Base-by-base conservation (phyloP, 2,797 vertebrate species). In the Sebastes cheni region DNA sequence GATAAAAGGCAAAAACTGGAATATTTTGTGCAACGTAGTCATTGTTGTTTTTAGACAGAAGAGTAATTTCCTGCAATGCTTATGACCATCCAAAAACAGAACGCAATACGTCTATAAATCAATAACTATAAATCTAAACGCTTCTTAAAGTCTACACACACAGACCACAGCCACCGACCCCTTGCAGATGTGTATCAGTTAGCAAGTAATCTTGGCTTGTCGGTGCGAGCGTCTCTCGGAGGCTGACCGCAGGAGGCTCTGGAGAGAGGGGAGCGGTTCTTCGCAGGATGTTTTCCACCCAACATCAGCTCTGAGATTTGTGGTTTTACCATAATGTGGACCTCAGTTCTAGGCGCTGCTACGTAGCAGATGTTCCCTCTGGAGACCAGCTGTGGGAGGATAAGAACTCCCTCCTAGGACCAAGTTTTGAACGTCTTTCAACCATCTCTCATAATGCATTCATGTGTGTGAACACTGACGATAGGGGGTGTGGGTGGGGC, bases 331-430 rank as follows among this genome's bases (percentile, higher is more conserved):
- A 74, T 64, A 75, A 89, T 82, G 83, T 74, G 72, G 77, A 88
- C 70, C 64, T 71, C 72, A 16, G 54, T 54, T 82, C 32, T 46
- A 30, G 52, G 54, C 5, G 32, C 71, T 22, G 64, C 77, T 67
- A 14, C 39, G 12, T 2, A 78, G 75, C 93, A 94, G 89, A 93
- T 93, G 91, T 90, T 91, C 72, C 82, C 92, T 84, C 90, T 77
- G 75, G 84, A 86, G 91, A 89, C 4, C 86, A 84, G 87, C 87
- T 87, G 92, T 59, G 72, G 83, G 83, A 61, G 84, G 80, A 75
- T 29, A 34, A 85, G 67, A 79, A 29, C 72, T 79, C 75, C 80
- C 82, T 81, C 76, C 23, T 2, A 75, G 75, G 84, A 78, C 64
- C 30, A 6, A 25, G 52, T 59, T 81, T 60, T 76, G 23, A 80